phyloP scores from a whole-genome alignment of 2,797 vertebrate genomes.

The Rachycentron canadum region DNA sequence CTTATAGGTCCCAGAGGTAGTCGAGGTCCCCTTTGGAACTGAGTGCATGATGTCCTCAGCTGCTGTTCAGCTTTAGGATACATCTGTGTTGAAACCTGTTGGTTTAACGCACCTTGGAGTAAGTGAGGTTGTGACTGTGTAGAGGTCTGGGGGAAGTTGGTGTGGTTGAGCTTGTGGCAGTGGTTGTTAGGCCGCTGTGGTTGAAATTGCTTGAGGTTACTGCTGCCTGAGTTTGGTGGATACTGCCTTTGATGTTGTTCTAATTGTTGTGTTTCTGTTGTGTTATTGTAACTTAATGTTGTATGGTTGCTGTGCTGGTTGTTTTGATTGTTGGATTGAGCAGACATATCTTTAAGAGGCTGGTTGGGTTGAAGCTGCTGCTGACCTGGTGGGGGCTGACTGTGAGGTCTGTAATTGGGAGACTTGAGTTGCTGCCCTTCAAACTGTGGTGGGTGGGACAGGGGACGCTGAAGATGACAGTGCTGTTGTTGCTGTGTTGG shows the following conservation, averaged over 20 bases:
- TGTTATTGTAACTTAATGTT: conserved; percentile 76
- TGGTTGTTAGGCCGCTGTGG: conserved; percentile 81
- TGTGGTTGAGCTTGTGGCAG: conserved; percentile 76
- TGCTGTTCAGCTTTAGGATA: conserved; percentile 82
- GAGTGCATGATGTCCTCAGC: conserved; percentile 74
- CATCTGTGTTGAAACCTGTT: conserved; percentile 77
- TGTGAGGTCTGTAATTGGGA: conserved; percentile 79
- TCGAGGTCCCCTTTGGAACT: conserved; percentile 81
- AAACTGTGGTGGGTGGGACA: conserved; percentile 81
- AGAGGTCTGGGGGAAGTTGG: conserved; percentile 76
- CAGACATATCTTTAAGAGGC: conserved; percentile 77
- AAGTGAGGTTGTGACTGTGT: conserved; percentile 83
- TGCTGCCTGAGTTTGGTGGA: conserved; percentile 81
- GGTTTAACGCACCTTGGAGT: conserved; percentile 80
- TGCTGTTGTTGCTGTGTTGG: conserved; percentile 84
- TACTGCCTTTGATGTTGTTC: conserved; percentile 82
- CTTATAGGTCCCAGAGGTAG: conserved; percentile 79
- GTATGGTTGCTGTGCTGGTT: conserved; percentile 79
- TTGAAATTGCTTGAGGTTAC: conserved; percentile 84
- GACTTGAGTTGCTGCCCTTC: conserved; percentile 84
- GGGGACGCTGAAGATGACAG: conserved; percentile 78
- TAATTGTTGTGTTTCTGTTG: conserved; percentile 73
- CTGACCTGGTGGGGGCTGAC: conserved; percentile 79
- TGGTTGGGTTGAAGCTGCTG: conserved; percentile 70
- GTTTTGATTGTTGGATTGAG: conserved; percentile 61